phyloP scores from a whole-genome alignment of 2,113 vertebrate species.

The Cyprinodon variegatus region DNA sequence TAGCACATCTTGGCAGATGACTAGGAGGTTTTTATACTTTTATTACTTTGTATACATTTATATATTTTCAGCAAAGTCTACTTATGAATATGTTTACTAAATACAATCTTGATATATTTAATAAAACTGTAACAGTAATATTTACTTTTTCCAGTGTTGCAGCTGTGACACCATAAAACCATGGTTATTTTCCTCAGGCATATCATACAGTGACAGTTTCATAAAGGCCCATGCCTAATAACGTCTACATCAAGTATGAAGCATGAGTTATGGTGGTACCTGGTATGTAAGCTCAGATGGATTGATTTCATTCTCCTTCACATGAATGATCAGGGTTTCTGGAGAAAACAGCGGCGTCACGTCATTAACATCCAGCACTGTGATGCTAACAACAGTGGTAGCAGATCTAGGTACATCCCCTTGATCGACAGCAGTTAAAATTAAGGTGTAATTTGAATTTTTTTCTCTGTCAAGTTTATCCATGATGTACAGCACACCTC shows the following conservation, averaged over 20 bases:
- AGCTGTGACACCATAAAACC: no score
- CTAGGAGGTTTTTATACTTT: no score
- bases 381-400: constrained; percentile 44
- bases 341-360: constrained; percentile 59
- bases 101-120: no score
- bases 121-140: no score
- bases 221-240: not conserved
- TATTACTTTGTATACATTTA: no score
- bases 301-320: constrained; percentile 58
- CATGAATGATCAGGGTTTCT: constrained; percentile 41
- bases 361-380: constrained; percentile 67
- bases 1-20: no score
- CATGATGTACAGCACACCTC: constrained; percentile 70
- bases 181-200: no score
- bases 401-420: constrained; percentile 52
- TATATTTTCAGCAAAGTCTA: no score
- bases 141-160: no score
- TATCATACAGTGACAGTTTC: not conserved
- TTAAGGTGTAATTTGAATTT: constrained; percentile 49
- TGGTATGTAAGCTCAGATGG: constrained; percentile 33
- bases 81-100: no score
- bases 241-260: not conserved
- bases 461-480: constrained; percentile 74
- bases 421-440: constrained; percentile 49
- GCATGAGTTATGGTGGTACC: constrained; percentile 29